phyloP scores from a whole-genome alignment of 23 tunicate genomes.

The Oikopleura dioica region DNA sequence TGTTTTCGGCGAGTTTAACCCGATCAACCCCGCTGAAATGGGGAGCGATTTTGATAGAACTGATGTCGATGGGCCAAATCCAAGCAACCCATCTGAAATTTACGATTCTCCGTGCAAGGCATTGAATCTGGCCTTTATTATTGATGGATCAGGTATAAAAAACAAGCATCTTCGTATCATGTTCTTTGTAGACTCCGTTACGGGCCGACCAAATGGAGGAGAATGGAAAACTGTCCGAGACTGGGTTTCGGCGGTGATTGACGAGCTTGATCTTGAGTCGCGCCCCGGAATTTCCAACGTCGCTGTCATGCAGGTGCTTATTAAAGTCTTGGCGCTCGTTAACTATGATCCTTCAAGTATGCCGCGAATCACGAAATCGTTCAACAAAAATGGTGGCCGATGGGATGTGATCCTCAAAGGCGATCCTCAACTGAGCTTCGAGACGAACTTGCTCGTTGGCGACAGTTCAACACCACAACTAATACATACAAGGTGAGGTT shows the following conservation, averaged over 20 bases:
- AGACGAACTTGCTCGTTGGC: neutral
- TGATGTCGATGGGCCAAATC: neutral
- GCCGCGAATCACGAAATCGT: neutral
- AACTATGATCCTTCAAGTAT: no score
- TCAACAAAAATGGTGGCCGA: neutral
- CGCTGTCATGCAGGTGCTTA: neutral
- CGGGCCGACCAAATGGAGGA: neutral
- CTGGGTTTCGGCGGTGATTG: neutral
- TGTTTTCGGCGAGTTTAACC: neutral
- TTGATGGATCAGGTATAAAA: neutral
- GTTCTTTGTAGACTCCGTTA: neutral
- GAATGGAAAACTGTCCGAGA: neutral
- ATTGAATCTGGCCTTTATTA: neutral
- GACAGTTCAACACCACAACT: neutral
- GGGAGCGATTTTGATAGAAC: neutral
- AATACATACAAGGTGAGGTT: constrained; percentile 7
- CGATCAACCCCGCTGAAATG: neutral
- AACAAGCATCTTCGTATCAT: neutral
- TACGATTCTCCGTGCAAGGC: neutral
- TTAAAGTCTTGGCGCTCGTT: no score
- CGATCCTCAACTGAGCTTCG: neutral
- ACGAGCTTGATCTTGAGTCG: neutral
- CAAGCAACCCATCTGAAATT: neutral
- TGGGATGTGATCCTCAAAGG: constrained; percentile 2
- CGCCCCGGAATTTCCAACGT: neutral